Percentiles rank a stretch among this genome's conserved stretches.
Evolutionary conservation across 1,140 invertebrate genomes (phyloP).

Genomic region (Anastatus disparis): DNA sequence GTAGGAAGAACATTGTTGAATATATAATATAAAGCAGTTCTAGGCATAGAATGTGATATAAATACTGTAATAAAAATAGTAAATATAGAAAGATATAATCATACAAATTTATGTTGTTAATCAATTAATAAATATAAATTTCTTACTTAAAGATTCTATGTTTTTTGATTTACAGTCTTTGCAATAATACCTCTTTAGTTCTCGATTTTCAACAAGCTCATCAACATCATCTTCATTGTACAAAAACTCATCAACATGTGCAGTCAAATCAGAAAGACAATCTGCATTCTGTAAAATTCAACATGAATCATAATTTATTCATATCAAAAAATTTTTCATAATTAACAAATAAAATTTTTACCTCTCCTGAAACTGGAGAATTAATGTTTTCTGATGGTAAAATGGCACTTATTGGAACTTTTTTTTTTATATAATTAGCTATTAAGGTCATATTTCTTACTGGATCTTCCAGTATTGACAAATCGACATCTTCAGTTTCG

Average conservation of each 20-base stretch:
- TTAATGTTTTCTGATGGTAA: constrained; percentile 70
- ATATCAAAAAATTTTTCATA: constrained; percentile 9
- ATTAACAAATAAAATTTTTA: constrained; percentile 47
- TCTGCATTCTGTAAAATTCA: constrained; percentile 71
- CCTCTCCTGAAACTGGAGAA: constrained; percentile 66
- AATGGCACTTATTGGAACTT: constrained; percentile 70
- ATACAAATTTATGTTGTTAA: neutral
- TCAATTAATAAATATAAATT: neutral
- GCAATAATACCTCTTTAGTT: constrained; percentile 74
- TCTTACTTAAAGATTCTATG: constrained; percentile 69
- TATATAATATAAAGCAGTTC: constrained; percentile 71
- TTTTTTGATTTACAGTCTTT: constrained; percentile 73
- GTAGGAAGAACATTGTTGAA: constrained; percentile 73
- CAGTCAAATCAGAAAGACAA: constrained; percentile 69
- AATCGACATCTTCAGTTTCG: neutral
- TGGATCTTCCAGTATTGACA: constrained; percentile 47
- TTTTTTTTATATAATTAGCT: constrained; percentile 66
- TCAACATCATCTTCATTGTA: constrained; percentile 76
- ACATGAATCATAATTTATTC: constrained; percentile 8
- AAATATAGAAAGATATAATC: no score
- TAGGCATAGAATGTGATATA: constrained; percentile 77
- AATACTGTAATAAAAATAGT: constrained; percentile 65
- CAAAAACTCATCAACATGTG: constrained; percentile 78
- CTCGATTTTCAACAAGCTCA: constrained; percentile 70
- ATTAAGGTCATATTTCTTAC: constrained; percentile 63